Percentiles rank a stretch among this genome's conserved stretches.
Conservation (phyloP, 2,113 vertebrate genomes). For the Riparia riparia region DNA sequence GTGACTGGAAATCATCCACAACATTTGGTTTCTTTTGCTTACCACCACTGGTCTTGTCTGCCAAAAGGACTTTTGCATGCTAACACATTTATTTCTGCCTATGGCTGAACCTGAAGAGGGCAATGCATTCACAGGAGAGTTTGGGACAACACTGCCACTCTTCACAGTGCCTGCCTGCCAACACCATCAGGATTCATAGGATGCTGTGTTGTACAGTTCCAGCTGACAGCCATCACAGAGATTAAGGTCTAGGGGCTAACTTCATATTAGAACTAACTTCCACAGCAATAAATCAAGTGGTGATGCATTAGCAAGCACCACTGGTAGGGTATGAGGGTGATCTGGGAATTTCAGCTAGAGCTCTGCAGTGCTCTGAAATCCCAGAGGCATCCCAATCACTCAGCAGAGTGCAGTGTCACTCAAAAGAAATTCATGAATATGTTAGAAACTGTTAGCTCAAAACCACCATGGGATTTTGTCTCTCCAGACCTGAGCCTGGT, state of each 20-base stretch:
- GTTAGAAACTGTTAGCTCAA: background rate
- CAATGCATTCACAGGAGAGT: rapidly evolving
- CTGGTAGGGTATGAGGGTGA: background rate
- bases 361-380: background rate
- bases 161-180: background rate
- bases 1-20: background rate
- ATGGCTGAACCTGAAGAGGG: background rate
- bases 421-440: background rate
- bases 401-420: background rate
- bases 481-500: background rate
- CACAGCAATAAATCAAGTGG: background rate
- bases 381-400: background rate
- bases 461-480: background rate
- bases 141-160: background rate
- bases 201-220: background rate
- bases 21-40: background rate
- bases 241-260: background rate
- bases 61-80: background rate
- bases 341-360: background rate
- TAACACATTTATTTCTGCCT: background rate
- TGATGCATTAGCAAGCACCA: background rate
- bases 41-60: background rate
- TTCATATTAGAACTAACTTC: background rate
- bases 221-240: background rate
- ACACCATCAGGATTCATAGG: background rate